These are phyloP conservation scores for Odocoileus hemionus DNA, from an alignment of 2,113 vertebrate genomes.

Conservation along the genomic window DNA sequence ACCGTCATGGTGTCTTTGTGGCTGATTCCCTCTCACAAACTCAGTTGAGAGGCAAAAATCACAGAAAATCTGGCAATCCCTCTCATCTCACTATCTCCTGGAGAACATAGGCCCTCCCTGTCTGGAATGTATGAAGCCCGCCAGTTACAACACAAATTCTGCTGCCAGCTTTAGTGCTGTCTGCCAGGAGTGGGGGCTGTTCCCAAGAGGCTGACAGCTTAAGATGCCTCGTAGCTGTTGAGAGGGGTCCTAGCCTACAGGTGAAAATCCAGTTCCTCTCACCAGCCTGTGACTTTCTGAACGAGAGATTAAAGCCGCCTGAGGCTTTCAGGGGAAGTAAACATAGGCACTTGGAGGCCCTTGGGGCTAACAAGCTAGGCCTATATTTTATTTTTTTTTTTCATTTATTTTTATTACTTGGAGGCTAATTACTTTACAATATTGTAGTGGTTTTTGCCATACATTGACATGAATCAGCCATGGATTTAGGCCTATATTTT, in stretches of 20 bases:
- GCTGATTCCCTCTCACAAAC: background rate
- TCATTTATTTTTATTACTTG: no score
- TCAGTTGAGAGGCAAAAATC: slow-evolving; percentile 20
- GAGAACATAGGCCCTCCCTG: background rate
- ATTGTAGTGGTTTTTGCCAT: no score
- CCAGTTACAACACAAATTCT: background rate
- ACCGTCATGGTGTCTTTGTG: background rate
- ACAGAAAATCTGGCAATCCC: background rate
- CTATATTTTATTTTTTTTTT: background rate
- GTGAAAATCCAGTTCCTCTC: background rate
- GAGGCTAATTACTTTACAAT: no score
- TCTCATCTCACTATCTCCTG: background rate
- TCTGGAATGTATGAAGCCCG: background rate
- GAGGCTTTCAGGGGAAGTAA: background rate
- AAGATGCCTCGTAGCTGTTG: background rate
- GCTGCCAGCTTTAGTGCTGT: slow-evolving; percentile 22
- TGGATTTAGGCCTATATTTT: background rate
- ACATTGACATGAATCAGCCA: no score
- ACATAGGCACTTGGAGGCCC: background rate
- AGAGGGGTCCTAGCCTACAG: background rate
- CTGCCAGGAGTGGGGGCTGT: background rate
- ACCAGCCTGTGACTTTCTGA: slow-evolving; percentile 11
- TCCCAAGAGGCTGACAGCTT: slow-evolving; percentile 14
- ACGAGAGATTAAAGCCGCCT: background rate
- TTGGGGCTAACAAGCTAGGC: background rate